phyloP scores from a whole-genome alignment of 2,797 vertebrate species.

The Geotria australis region DNA sequence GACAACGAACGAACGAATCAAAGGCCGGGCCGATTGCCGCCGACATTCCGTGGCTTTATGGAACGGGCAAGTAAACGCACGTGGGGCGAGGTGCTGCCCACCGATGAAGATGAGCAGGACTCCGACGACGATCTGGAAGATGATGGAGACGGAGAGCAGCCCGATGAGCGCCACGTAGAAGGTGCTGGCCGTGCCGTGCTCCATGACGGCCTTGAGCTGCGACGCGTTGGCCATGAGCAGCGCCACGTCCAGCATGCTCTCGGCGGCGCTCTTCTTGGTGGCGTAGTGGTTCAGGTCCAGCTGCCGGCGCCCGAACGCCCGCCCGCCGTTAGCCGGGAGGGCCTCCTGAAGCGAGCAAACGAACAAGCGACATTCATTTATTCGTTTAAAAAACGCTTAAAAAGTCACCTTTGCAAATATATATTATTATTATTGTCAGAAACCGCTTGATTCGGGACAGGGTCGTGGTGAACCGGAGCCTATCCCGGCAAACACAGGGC shows the following conservation, averaged over 20 bases:
- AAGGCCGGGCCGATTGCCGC: no score
- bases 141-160: constrained; percentile 56
- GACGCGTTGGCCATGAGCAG: constrained; percentile 89
- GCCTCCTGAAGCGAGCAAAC: no score
- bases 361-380: no score
- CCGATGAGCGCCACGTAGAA: constrained; percentile 39
- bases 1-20: no score
- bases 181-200: constrained; percentile 28
- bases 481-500: no score
- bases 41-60: no score
- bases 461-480: no score
- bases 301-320: neutral
- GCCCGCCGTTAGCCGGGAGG: neutral
- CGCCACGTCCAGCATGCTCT: constrained; percentile 90
- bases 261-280: constrained; percentile 80
- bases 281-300: constrained; percentile 82
- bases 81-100: constrained; percentile 8
- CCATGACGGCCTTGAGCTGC: constrained; percentile 64
- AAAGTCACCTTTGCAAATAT: no score
- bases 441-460: no score
- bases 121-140: constrained; percentile 48
- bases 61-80: no score
- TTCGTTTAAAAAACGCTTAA: no score
- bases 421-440: no score
- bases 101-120: constrained; percentile 77